Conservation (phyloP, 2,888 invertebrate species). For the Tenthredo distinguenda region DNA sequence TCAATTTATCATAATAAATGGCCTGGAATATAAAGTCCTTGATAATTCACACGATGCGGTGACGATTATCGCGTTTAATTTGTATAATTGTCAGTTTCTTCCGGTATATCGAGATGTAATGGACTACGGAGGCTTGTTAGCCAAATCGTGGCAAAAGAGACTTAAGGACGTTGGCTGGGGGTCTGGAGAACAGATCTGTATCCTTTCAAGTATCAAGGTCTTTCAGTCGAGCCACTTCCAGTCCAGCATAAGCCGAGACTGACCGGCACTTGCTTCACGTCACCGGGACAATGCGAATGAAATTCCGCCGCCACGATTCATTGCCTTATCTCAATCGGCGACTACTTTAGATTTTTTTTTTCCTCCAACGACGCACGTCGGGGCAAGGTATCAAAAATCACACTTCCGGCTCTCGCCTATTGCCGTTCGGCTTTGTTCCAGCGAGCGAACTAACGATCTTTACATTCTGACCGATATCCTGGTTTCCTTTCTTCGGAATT, state of each 20-base stretch:
- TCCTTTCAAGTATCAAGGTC: conserved; percentile 76
- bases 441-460: neutral
- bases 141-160: conserved; percentile 56
- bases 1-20: neutral
- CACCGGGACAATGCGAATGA: conserved; percentile 54
- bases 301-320: conserved; percentile 53
- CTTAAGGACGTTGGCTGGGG: conserved; percentile 49
- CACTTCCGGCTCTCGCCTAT: conserved; percentile 35
- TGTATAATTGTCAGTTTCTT: conserved; percentile 43
- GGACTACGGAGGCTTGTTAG: conserved; percentile 13
- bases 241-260: conserved; percentile 63
- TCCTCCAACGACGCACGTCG: neutral
- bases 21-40: neutral
- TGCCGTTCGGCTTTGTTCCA: neutral
- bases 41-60: neutral
- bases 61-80: conserved; percentile 3
- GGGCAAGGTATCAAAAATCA: conserved; percentile 37
- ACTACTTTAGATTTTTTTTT: neutral
- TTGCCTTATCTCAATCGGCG: conserved; percentile 45
- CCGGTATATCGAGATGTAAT: conserved; percentile 46
- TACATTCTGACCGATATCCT: neutral
- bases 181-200: conserved; percentile 62
- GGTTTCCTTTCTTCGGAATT: neutral
- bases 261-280: conserved; percentile 67
- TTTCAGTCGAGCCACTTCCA: conserved; percentile 42